Evolutionary conservation across 2,797 vertebrate species (phyloP).

Genomic region (Cottoperca gobio): DNA sequence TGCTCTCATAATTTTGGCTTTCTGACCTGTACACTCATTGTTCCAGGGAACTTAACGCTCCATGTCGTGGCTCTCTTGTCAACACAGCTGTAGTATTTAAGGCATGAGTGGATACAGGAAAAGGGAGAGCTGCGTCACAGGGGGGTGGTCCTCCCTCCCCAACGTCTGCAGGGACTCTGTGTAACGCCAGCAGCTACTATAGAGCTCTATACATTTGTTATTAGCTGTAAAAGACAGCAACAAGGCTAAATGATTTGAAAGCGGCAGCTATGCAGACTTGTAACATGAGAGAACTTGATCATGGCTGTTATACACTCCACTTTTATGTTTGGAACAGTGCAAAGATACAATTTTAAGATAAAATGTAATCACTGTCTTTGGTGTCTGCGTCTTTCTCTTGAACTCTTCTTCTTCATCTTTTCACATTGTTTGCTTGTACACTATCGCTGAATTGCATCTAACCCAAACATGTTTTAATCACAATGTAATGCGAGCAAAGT

Average conservation of each 20-base stretch:
- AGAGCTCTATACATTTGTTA: conserved; percentile 3
- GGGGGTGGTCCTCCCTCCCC: not conserved
- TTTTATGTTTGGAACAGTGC: not conserved
- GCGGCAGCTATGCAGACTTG: not conserved
- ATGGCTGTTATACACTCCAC: not conserved
- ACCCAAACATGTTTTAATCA: not conserved
- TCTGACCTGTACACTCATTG: conserved; percentile 35
- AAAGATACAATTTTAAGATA: not conserved
- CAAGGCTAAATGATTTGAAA: not conserved
- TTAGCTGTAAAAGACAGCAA: conserved; percentile 19
- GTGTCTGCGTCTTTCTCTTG: not conserved
- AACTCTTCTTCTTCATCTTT: not conserved
- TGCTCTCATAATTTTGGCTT: conserved; percentile 10
- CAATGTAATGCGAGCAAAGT: not conserved
- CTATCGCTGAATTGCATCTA: not conserved
- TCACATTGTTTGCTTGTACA: not conserved
- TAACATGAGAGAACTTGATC: not conserved
- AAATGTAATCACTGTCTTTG: not conserved
- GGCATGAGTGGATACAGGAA: conserved; percentile 36
- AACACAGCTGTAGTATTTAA: conserved; percentile 50
- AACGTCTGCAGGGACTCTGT: conserved; percentile 13
- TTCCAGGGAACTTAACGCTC: conserved; percentile 24
- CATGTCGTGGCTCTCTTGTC: conserved; percentile 10
- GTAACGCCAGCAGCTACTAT: conserved; percentile 46
- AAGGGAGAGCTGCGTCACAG: conserved; percentile 38